Evolutionary conservation across 2,797 vertebrate species (phyloP), one percentile per base, ranked within the genome.

Genomic region (Falco cherrug): DNA sequence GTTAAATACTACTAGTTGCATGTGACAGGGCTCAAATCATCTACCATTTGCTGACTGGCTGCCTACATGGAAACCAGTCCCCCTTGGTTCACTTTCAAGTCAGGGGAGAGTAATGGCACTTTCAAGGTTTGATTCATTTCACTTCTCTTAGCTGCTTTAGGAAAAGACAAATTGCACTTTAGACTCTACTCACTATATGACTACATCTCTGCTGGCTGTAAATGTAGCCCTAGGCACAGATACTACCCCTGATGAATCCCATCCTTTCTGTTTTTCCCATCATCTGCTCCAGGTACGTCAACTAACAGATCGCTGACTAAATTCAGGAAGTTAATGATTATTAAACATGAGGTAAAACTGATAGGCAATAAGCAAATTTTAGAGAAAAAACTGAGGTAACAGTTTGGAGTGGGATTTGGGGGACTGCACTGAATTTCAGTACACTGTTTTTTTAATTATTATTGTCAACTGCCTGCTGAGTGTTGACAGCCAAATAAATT

Each of bases 41-140:
- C 74, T 69, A 59, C 39, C 3, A 0, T 47, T 85, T 87, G 37
- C 65, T 67, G 41, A n/a, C n/a, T 67, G 16, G 18, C 37, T 91
- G 45, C 60, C 87, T 75, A 45, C 22, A 31, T 4, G 26, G 25
- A 92, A 89, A 25, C 20, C 71, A 18, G 25, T 57, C 45, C 29
- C 31, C 11, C 15, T 29, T 45, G 29, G 25, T 41, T 93, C 45
- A 29, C 53, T 88, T 80, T 74, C 73, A 91, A 86, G 31, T 88
- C 80, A 60, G 13, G 54, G 53, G 64, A 95, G 60, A 94, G 35
- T 92, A 85, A 75, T 70, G 45, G 61, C 48, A 24, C 16, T 95
- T 96, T 69, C 60, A 94, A 87, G 68, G 37, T 86, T 87, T 89
- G 71, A 93, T 95, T 91, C 48, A 75, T 96, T 91, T 90, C 57